Percentiles rank a stretch among this genome's conserved stretches.
Evolutionary conservation across 2,888 invertebrate species (phyloP).

Genomic region (Erebia ligea): DNA sequence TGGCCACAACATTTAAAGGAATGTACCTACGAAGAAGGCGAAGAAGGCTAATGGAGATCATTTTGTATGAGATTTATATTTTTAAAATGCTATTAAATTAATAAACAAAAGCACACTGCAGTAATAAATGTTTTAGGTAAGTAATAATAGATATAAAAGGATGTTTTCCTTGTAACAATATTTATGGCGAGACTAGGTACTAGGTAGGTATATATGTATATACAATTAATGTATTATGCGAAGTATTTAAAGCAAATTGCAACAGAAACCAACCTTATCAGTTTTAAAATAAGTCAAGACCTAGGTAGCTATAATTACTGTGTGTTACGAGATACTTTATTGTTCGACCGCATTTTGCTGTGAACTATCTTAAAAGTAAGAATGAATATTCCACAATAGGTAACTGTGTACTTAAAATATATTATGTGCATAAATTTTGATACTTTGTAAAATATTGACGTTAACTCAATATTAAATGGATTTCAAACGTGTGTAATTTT

Average conservation of each 20-base stretch:
- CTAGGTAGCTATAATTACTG: conserved; percentile 13
- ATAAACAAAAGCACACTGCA: too few relatives aligned
- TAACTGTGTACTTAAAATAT: conserved; percentile 11
- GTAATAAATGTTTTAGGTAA: too few relatives aligned
- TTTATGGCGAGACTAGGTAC: background rate
- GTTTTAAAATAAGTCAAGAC: conserved; percentile 5
- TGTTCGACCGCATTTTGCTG: conserved; percentile 33
- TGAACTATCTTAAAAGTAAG: conserved; percentile 25
- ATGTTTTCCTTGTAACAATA: too few relatives aligned
- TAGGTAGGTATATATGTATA: too few relatives aligned
- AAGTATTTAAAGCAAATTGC: background rate
- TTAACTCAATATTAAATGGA: background rate
- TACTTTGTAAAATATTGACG: conserved; percentile 20
- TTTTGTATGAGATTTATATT: too few relatives aligned
- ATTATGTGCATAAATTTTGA: conserved; percentile 8
- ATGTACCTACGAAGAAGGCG: too few relatives aligned
- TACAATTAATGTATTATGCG: background rate
- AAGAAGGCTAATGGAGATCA: too few relatives aligned
- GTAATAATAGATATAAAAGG: too few relatives aligned
- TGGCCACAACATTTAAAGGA: too few relatives aligned
- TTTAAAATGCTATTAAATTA: too few relatives aligned
- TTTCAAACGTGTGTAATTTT: conserved; percentile 34
- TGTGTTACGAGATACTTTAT: conserved; percentile 26
- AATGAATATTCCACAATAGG: background rate
- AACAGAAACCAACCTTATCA: conserved; percentile 16